Evolutionary conservation across 2,888 invertebrate species (phyloP).

Genomic region (Glaucopsyche alexis): DNA sequence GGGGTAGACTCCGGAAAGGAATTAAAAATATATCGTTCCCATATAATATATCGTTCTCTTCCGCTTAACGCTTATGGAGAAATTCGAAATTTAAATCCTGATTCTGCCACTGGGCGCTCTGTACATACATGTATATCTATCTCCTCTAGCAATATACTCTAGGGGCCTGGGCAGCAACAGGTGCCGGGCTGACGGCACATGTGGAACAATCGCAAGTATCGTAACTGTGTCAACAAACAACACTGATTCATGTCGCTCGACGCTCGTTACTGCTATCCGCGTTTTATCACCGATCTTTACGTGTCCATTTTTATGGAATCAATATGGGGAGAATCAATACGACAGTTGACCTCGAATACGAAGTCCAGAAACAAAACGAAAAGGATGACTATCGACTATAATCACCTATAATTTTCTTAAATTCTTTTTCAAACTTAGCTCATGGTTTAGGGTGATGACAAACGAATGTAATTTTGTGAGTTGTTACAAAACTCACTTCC

Average conservation of each 20-base stretch:
- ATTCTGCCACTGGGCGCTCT: no score
- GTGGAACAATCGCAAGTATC: neutral
- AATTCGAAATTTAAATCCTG: no score
- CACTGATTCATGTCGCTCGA: neutral
- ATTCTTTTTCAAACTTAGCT: neutral
- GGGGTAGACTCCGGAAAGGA: no score
- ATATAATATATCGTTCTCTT: no score
- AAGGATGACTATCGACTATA: neutral
- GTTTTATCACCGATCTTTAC: constrained; percentile 9
- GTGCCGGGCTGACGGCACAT: neutral
- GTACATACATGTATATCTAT: no score
- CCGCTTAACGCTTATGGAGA: no score
- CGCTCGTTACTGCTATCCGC: no score
- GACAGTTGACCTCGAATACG: neutral
- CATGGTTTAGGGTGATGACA: neutral
- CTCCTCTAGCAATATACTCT: neutral
- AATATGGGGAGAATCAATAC: constrained; percentile 10
- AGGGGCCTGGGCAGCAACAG: neutral
- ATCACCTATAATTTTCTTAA: neutral
- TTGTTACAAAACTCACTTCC: no score
- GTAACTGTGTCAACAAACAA: neutral
- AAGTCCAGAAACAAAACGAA: neutral
- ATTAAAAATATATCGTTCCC: no score
- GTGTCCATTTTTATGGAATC: constrained; percentile 15
- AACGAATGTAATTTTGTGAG: no score